Conservation (phyloP, 2,113 vertebrate species). For the Oryzias celebensis region DNA sequence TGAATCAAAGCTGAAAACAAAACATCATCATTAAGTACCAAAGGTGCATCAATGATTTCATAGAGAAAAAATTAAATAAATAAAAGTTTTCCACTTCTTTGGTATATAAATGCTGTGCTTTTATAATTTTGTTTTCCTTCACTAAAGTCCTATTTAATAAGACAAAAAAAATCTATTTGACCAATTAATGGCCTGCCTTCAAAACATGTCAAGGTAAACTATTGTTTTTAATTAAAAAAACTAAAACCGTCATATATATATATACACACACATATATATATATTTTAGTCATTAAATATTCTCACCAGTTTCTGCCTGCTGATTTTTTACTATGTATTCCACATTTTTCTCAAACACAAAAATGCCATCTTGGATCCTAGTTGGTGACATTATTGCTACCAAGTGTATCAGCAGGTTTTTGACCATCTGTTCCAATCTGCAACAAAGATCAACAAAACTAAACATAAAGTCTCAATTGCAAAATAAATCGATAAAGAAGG, state of each 20-base stretch:
- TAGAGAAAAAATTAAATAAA: too few relatives aligned
- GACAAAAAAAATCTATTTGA: too few relatives aligned
- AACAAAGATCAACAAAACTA: neutral
- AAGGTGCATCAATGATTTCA: too few relatives aligned
- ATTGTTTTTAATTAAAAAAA: too few relatives aligned
- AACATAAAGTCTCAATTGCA: neutral
- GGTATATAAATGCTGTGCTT: too few relatives aligned
- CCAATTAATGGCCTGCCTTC: too few relatives aligned
- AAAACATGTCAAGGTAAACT: too few relatives aligned
- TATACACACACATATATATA: too few relatives aligned
- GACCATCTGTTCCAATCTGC: conserved; percentile 62
- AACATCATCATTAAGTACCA: neutral
- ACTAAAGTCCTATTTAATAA: too few relatives aligned
- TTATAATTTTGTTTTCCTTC: too few relatives aligned
- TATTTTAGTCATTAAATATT: neutral
- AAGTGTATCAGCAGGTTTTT: conserved; percentile 50
- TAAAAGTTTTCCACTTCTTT: neutral
- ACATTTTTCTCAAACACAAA: conserved; percentile 41
- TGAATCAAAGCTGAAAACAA: conserved; percentile 53
- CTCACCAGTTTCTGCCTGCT: conserved; percentile 67
- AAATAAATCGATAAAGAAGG: too few relatives aligned
- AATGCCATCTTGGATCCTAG: conserved; percentile 31
- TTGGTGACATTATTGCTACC: conserved; percentile 40
- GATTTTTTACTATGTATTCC: conserved; percentile 13
- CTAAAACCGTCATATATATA: too few relatives aligned